Conservation (phyloP, 2,797 vertebrate genomes). For the Cyclopterus lumpus region DNA sequence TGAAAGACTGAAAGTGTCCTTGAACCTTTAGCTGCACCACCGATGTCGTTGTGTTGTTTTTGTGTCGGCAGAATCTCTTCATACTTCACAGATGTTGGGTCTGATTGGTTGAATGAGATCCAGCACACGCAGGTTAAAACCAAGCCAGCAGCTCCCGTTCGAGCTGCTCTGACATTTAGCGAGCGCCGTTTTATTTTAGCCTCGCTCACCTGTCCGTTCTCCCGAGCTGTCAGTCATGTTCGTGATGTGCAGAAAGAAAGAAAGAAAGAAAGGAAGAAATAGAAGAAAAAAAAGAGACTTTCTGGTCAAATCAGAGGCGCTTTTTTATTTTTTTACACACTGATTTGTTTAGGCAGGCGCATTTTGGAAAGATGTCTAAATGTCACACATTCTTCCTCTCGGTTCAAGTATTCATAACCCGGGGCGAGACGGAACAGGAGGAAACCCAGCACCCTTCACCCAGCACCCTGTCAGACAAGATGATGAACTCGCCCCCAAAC, state of each 20-base stretch:
- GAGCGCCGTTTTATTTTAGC: constrained; percentile 51
- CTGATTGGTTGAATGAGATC: not conserved
- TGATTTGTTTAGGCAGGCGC: constrained; percentile 24
- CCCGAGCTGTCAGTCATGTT: constrained; percentile 32
- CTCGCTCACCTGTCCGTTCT: constrained; percentile 44
- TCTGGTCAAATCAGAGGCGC: constrained; percentile 41
- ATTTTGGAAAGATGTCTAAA: constrained; percentile 20
- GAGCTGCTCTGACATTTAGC: constrained; percentile 35
- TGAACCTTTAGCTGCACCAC: not conserved
- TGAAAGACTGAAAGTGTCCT: not conserved
- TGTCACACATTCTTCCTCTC: constrained; percentile 44
- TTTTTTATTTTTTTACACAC: not conserved
- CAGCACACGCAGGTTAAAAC: not conserved
- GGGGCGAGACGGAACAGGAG: constrained; percentile 42
- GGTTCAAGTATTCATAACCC: constrained; percentile 22
- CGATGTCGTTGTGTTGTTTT: not conserved
- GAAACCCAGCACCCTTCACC: constrained; percentile 15
- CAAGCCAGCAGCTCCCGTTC: not conserved
- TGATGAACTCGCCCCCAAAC: not conserved
- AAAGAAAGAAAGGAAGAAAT: no score
- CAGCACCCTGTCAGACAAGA: not conserved
- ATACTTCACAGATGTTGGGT: not conserved
- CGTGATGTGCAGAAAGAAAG: not conserved
- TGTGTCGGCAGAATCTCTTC: not conserved
- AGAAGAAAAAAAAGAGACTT: not conserved